Evolutionary conservation across 2,797 vertebrate genomes (phyloP), one percentile per base, ranked within the genome.

Genomic region (Chelonia mydas): DNA sequence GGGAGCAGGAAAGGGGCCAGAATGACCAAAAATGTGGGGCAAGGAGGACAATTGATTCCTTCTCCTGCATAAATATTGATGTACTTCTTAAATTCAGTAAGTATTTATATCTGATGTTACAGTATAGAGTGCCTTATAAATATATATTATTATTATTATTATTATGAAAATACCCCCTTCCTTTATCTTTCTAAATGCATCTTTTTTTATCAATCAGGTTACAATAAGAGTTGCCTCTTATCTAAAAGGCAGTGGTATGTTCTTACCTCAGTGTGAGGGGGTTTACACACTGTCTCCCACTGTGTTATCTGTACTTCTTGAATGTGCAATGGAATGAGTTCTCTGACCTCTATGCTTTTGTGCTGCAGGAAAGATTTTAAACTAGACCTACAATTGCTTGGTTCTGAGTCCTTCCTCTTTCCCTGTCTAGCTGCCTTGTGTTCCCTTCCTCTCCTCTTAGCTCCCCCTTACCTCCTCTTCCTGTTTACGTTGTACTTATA

Each of bases 141-240:
- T 91, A 93, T 4, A 50, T 96, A 17, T 86, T 95, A 61, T n/a
- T 87, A 41, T 41, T 37, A 37, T 37, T 41, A 41, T 41, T 41
- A 50, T 86, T 76, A 55, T 88, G 90, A 94, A 94, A 93, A 57
- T 89, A 61, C 17, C 13, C 8, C 25, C 33, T 47, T 74, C 6
- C 0, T 53, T 92, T 88, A 41, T 83, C 41, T 82, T 91, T 92
- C 84, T 59, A 89, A 93, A 84, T 11, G 47, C 27, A 61, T 81
- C 27, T 84, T 94, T 95, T 94, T 95, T 86, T 92, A 82, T 88
- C 21, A 21, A 91, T 87, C n/a, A 92, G 45, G 79, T 65, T n/a
- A n/a, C 16, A 33, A 7, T 57, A 80, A 0, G 5, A 28, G 3
- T 53, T 95, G 84, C 33, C 82, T 94, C 94, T 91, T 92, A 85